Base-by-base conservation (phyloP, 2,888 invertebrate genomes). In the Drosophila falleni region DNA sequence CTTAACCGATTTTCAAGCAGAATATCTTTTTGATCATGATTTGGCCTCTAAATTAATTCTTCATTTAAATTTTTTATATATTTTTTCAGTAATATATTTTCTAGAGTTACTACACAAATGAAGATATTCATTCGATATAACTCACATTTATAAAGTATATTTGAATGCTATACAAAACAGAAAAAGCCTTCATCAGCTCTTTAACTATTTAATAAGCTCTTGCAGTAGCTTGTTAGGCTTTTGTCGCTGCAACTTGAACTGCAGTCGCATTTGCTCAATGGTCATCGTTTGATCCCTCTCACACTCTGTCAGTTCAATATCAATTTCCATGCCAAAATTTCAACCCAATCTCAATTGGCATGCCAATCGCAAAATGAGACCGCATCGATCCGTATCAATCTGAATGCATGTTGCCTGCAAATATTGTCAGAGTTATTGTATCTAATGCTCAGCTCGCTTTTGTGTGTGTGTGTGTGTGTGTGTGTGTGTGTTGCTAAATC, bases 371-470 rank as follows among this genome's bases (percentile, higher is more conserved):
- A 60, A 33, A 58, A 49, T 41, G 26, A 6, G 35, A 39, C 19
- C 60, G 26, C 71, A 80, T 67, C 70, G 66, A 66, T 65, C 54
- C 68, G 71, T 66, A 87, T 89, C 86, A 80, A 69, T 83, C 72
- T 63, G 39, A 68, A 15, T 50, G 55, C 51, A 64, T 80, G 70
- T 67, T 75, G 73, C 46, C 53, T 47, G 62, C 51, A 73, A 72
- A 70, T 70, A 54, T 77, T 71, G 71, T 71, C 82, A 62, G 74
- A 80, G 83, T 82, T 80, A 82, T 86, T 88, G 83, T 80, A 68
- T 55, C 78, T 82, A 69, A 80, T 86, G 75, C 77, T 65, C 64
- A 55, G 51, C 62, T 62, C 35, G 42, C 55, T 39, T 50, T 16
- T 64, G 41, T 54, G 58, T 63, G 55, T 9, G 51, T 64, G 41